Base-by-base conservation (phyloP, 2,888 invertebrate genomes). In the Coelinius sp. region DNA sequence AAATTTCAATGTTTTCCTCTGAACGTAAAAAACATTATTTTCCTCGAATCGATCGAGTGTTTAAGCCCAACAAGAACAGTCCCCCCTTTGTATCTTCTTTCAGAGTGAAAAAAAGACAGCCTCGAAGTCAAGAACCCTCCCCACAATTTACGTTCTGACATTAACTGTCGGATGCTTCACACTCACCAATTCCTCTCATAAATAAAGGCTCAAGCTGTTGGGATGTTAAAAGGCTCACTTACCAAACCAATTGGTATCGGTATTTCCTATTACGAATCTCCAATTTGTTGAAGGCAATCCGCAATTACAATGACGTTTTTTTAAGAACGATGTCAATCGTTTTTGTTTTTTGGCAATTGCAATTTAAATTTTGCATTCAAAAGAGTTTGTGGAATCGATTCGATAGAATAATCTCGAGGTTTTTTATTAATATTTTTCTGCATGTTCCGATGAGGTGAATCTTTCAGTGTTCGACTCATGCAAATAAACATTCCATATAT, bases 141-240 rank as follows among this genome's bases (percentile, higher is more conserved):
- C n/a, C 20, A 59, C 59, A 59, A 59, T 59, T 35, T 35, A 35
- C 31, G 35, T 17, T 35, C 59, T 20, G 59, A 59, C 59, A 59
- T 59, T 59, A 59, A 59, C 59, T 59, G 59, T 59, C 59, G 59
- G 59, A 59, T 59, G 35, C 31, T 59, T 59, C 59, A 59, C 59
- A 59, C 59, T 59, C 59, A 12, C 31, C 35, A 35, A 59, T 59
- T 59, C 59, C 59, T 31, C 59, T 59, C 59, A 35, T 59, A 59
- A 59, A 59, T 59, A 59, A 53, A 59, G 31, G 35, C 20, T 31
- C 20, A 59, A 59, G 35, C 17, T 53, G 53, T 53, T 31, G 59
- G 59, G 59, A 59, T 35, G 59, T 59, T 59, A 59, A 59, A 59
- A 59, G 59, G 31, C 31, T 35, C 25, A 53, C 53, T 35, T 59